Percentiles rank a stretch among this genome's conserved stretches.
These are phyloP conservation scores for Limnephilus auricula DNA, from an alignment of 2,888 invertebrate genomes.

Conservation along the genomic window DNA sequence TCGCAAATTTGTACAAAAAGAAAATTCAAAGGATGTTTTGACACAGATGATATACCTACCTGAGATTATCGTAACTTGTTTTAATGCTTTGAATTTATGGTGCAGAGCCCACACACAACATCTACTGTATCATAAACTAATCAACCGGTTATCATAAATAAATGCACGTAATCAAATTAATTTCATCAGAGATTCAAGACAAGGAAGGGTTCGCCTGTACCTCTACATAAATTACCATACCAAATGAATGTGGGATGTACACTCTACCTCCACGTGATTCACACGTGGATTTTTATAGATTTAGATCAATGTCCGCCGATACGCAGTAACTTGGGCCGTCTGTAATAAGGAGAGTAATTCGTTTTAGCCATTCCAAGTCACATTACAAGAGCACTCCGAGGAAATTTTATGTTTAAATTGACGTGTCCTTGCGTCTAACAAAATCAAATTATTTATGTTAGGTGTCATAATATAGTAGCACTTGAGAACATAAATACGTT, in stretches of 20 bases:
- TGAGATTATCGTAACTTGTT: too few species aligned
- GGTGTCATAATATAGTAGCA: neutral
- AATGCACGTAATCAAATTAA: neutral
- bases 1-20: too few species aligned
- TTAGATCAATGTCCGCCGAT: neutral
- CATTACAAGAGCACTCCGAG: neutral
- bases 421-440: neutral
- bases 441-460: neutral
- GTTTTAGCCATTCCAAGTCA: neutral
- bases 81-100: too few species aligned
- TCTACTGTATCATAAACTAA: neutral
- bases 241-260: neutral
- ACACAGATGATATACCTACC: too few species aligned
- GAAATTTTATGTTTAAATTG: neutral
- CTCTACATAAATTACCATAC: neutral
- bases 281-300: conserved; percentile 16
- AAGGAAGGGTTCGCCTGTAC: neutral
- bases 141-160: neutral
- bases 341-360: neutral
- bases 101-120: neutral
- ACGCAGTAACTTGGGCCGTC: neutral
- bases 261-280: neutral
- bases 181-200: neutral
- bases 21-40: too few species aligned
- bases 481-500: neutral